These are phyloP conservation scores for Eristalinus sepulchralis DNA, from an alignment of 2,888 invertebrate genomes.

Conservation along the genomic window DNA sequence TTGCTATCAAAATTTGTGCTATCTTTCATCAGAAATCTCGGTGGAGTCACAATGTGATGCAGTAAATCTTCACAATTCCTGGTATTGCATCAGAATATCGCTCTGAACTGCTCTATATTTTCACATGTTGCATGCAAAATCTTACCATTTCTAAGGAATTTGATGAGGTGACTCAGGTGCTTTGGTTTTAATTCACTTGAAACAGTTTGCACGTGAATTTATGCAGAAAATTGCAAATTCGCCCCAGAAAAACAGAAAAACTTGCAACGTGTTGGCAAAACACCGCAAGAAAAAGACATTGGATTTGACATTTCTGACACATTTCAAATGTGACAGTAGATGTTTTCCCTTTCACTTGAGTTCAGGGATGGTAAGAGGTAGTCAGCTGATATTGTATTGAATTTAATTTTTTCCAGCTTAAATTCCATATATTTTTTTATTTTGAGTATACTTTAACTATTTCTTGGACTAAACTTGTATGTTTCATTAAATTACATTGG, in stretches of 20 bases:
- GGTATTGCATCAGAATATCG: slow-evolving; percentile 18
- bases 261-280: slow-evolving; percentile 74
- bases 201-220: neutral
- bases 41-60: neutral
- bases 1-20: neutral
- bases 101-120: neutral
- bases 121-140: neutral
- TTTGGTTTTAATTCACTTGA: slow-evolving; percentile 24
- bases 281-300: slow-evolving; percentile 32
- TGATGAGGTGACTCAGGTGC: neutral
- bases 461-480: no score
- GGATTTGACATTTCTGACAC: slow-evolving; percentile 27
- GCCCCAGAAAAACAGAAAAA: slow-evolving; percentile 34
- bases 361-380: neutral
- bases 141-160: slow-evolving; percentile 46
- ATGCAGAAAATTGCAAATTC: slow-evolving; percentile 10
- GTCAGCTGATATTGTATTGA: no score
- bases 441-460: no score
- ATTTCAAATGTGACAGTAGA: neutral
- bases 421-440: no score
- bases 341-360: neutral
- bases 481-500: no score
- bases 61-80: neutral
- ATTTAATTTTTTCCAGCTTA: no score
- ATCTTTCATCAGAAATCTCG: neutral